Evolutionary conservation across 2,888 invertebrate genomes (phyloP).

Genomic region (Drosophila anomalata): DNA sequence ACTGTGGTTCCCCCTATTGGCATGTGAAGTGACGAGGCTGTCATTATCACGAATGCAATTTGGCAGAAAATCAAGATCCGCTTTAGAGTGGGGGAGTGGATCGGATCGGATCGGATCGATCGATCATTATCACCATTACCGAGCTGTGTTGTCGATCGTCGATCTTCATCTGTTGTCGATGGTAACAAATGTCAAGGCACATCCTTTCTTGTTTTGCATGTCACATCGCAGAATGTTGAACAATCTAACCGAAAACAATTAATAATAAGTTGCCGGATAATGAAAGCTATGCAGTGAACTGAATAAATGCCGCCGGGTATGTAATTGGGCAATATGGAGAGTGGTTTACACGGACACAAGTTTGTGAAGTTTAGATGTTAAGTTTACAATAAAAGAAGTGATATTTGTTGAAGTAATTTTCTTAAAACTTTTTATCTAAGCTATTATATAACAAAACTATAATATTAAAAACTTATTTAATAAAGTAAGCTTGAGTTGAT

Average conservation of each 20-base stretch:
- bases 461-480: neutral
- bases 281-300: conserved; percentile 44
- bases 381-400: no score
- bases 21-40: conserved; percentile 49
- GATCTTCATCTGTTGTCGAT: conserved; percentile 37
- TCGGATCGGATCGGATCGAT: conserved; percentile 37
- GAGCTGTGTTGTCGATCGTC: conserved; percentile 16
- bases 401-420: no score
- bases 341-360: conserved; percentile 13
- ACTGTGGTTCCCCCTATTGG: conserved; percentile 12
- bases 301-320: conserved; percentile 50
- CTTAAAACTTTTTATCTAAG: neutral
- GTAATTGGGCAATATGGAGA: conserved; percentile 24
- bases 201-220: conserved; percentile 61
- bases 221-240: conserved; percentile 32
- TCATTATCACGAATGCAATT: conserved; percentile 60
- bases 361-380: neutral
- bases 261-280: conserved; percentile 48
- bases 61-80: conserved; percentile 28
- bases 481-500: neutral
- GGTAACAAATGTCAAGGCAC: conserved; percentile 71
- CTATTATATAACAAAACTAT: neutral
- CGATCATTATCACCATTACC: conserved; percentile 59
- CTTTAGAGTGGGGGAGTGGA: conserved; percentile 27
- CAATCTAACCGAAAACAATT: conserved; percentile 44